Conservation (phyloP, 2,888 invertebrate genomes). For the Sarcophaga carnaria region DNA sequence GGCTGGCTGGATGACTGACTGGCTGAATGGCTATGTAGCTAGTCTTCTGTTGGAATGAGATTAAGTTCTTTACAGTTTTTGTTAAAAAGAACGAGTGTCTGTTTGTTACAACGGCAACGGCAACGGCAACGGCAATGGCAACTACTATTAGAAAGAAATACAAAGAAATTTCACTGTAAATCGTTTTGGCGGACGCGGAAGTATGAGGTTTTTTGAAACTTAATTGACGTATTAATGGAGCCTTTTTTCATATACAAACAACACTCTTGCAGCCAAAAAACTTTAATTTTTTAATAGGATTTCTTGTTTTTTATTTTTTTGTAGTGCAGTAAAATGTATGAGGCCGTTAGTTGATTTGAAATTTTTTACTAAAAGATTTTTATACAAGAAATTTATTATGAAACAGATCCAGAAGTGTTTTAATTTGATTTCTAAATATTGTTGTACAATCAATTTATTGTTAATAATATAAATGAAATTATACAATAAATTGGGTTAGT, state of each 20-base stretch:
- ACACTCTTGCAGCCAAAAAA: constrained; percentile 59
- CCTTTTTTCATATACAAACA: constrained; percentile 70
- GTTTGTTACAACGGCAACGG: constrained; percentile 3
- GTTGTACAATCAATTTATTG: too few relatives aligned
- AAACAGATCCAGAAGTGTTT: too few relatives aligned
- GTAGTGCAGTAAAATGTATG: constrained; percentile 42
- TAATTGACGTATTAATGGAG: constrained; percentile 80
- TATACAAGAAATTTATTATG: too few relatives aligned
- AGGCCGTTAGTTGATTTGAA: too few relatives aligned
- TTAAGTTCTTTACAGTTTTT: constrained; percentile 50
- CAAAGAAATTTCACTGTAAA: constrained; percentile 51
- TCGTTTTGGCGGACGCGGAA: constrained; percentile 64
- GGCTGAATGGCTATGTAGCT: neutral
- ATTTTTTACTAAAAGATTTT: too few relatives aligned
- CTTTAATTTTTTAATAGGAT: constrained; percentile 46
- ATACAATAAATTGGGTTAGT: too few relatives aligned
- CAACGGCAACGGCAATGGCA: constrained; percentile 12
- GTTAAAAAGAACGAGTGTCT: constrained; percentile 3
- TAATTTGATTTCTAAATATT: too few relatives aligned
- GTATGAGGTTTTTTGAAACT: constrained; percentile 70
- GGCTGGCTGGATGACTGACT: neutral
- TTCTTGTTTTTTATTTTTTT: neutral
- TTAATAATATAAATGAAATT: too few relatives aligned
- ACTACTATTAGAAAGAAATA: constrained; percentile 5
- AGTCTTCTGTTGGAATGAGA: constrained; percentile 57